Evolutionary conservation across 2,113 vertebrate species (phyloP).

Genomic region (Vulpes vulpes): DNA sequence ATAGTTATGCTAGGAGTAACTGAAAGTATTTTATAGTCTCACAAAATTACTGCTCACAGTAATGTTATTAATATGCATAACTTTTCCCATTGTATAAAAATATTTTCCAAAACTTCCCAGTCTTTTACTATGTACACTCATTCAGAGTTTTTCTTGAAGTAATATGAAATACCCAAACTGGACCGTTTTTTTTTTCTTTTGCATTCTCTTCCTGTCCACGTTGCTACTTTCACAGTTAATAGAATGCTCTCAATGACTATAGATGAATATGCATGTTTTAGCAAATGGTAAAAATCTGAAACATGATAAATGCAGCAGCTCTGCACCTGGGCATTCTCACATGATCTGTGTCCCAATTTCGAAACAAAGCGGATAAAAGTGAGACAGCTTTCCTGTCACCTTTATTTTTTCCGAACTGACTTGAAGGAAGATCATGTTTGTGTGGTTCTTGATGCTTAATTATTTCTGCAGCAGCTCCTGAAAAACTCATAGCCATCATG

Average conservation of each 20-base stretch:
- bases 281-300: background rate
- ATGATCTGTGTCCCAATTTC: background rate
- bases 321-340: background rate
- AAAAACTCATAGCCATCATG: background rate
- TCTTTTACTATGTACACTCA: background rate
- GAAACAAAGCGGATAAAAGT: background rate
- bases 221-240: background rate
- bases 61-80: background rate
- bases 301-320: background rate
- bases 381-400: background rate
- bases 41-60: background rate
- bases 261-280: background rate
- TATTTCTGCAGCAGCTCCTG: slow-evolving; percentile 11
- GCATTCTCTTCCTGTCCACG: background rate
- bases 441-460: background rate
- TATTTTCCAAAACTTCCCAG: background rate
- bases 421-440: background rate
- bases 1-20: background rate
- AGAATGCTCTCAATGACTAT: background rate
- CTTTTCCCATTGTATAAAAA: background rate
- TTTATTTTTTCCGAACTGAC: slow-evolving; percentile 50
- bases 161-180: background rate
- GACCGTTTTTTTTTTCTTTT: too few species aligned
- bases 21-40: background rate
- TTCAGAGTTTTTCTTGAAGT: background rate